These are phyloP conservation scores for Cyphomyrus plagiostoma DNA, from an alignment of 2,113 vertebrate genomes.

Conservation along the genomic window DNA sequence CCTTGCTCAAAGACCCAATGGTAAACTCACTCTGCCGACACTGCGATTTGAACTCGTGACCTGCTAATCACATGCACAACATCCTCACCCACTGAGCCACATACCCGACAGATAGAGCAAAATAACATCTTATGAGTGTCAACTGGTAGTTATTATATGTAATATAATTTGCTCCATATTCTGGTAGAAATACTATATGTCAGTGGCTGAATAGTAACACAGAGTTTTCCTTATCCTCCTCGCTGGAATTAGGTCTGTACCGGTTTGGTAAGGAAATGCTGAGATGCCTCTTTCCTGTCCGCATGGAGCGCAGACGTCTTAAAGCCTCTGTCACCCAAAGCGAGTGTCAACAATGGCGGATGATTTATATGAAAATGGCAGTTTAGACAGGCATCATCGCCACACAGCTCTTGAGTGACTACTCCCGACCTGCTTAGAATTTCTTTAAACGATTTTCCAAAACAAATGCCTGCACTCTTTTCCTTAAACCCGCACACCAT, in stretches of 20 bases:
- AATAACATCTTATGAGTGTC: neutral
- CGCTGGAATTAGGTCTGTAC: neutral
- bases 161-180: neutral
- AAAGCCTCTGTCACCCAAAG: conserved; percentile 1
- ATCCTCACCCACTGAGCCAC: neutral
- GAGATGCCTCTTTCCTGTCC: neutral
- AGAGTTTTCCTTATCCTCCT: neutral
- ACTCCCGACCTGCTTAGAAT: neutral
- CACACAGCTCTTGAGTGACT: neutral
- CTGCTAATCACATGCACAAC: neutral
- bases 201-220: neutral
- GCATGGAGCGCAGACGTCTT: neutral
- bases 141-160: neutral
- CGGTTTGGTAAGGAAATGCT: neutral
- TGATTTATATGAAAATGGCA: conserved; percentile 9
- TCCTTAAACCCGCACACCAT: neutral
- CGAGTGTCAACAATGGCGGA: neutral
- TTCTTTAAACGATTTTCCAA: neutral
- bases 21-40: neutral
- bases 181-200: neutral
- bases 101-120: neutral
- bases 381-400: neutral
- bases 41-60: neutral
- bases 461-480: neutral
- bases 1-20: neutral